phyloP scores from a whole-genome alignment of 2,113 vertebrate genomes.

The Chaetodon trifascialis region DNA sequence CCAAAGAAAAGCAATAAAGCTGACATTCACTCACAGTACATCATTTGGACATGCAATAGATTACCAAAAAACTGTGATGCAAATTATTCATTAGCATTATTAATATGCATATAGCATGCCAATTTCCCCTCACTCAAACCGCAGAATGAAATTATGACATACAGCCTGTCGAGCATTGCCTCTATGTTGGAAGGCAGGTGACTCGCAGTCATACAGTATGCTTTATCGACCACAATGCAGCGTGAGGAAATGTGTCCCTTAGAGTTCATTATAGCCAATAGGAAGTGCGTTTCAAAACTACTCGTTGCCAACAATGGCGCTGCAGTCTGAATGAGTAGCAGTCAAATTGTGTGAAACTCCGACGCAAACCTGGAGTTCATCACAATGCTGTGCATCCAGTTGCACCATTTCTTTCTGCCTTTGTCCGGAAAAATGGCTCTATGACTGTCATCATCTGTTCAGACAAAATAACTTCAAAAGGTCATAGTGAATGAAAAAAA shows the following conservation, averaged over 20 bases:
- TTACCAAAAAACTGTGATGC: conserved; percentile 23
- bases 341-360: background rate
- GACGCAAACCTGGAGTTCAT: background rate
- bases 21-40: background rate
- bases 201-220: background rate
- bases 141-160: conserved; percentile 7
- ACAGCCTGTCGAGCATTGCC: background rate
- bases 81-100: conserved; percentile 36
- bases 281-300: background rate
- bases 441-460: background rate
- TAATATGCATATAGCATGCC: conserved; percentile 4
- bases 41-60: conserved; percentile 30
- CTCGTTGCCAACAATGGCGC: background rate
- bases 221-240: background rate
- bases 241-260: background rate
- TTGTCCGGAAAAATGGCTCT: background rate
- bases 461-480: conserved; percentile 3
- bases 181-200: conserved; percentile 9
- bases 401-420: background rate
- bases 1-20: conserved; percentile 12
- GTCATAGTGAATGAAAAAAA: conserved; percentile 12
- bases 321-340: background rate
- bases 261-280: background rate
- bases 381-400: background rate
- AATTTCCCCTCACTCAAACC: conserved; percentile 16